Percentiles rank a stretch among this genome's conserved stretches.
phyloP scores from a whole-genome alignment of 53 echinoderm and acorn worm species.

The Zoroaster sp. region DNA sequence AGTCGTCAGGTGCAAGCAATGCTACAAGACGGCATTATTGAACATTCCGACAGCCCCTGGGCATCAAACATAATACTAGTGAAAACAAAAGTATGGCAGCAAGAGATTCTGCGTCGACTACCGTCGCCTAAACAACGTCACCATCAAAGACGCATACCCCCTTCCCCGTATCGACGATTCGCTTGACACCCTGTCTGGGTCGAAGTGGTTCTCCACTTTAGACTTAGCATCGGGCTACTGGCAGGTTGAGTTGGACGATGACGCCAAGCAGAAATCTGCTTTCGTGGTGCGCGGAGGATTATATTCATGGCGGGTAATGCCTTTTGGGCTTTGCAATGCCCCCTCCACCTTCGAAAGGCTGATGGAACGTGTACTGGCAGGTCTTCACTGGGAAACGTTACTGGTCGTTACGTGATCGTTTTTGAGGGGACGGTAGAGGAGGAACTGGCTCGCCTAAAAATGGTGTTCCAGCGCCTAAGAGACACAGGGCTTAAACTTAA shows the following conservation, averaged over 20 bases:
- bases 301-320: not conserved
- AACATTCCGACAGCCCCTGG: not conserved
- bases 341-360: not conserved
- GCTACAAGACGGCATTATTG: too few relatives aligned
- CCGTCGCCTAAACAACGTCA: not conserved
- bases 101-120: not conserved
- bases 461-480: not conserved
- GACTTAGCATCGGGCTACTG: slow-evolving; percentile 1
- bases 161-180: not conserved
- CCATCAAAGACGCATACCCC: not conserved
- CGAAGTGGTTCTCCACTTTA: slow-evolving; percentile 2
- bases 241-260: not conserved
- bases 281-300: not conserved
- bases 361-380: not conserved
- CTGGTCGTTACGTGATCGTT: slow-evolving; percentile 62
- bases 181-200: not conserved
- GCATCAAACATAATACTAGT: too few relatives aligned
- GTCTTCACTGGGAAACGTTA: slow-evolving; percentile 48
- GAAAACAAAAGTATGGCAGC: not conserved
- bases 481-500: not conserved
- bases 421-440: slow-evolving; percentile 25
- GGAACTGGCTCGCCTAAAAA: not conserved
- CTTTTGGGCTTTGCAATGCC: not conserved
- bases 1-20: too few relatives aligned
- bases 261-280: not conserved